Evolutionary conservation across 1,140 invertebrate genomes (phyloP).

Genomic region (Capitella teleta): DNA sequence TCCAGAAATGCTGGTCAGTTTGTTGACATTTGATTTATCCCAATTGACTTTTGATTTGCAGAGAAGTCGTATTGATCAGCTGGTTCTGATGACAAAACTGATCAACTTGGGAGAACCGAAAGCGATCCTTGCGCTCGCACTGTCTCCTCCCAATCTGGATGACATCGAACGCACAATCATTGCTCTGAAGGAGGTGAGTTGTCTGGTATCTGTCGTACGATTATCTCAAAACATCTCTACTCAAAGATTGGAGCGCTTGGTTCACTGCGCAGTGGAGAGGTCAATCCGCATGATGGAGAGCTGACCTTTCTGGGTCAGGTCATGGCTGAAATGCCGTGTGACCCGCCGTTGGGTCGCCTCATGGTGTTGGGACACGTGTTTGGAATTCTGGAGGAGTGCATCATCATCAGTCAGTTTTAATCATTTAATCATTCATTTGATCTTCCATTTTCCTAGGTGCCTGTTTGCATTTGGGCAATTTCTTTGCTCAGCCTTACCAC

Average conservation of each 20-base stretch:
- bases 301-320: slow-evolving; percentile 75
- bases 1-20: slow-evolving; percentile 34
- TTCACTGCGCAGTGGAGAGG: slow-evolving; percentile 43
- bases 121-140: slow-evolving; percentile 65
- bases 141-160: slow-evolving; percentile 73
- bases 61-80: slow-evolving; percentile 66
- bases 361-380: slow-evolving; percentile 80
- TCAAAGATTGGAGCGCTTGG: slow-evolving; percentile 52
- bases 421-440: not conserved
- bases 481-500: slow-evolving; percentile 65
- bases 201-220: not conserved
- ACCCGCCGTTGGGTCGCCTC: slow-evolving; percentile 69
- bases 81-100: slow-evolving; percentile 73
- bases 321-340: slow-evolving; percentile 69
- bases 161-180: slow-evolving; percentile 72
- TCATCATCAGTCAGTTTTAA: slow-evolving; percentile 65
- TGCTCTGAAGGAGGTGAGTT: slow-evolving; percentile 66
- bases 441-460: slow-evolving; percentile 47
- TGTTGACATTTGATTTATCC: not conserved
- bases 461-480: slow-evolving; percentile 64
- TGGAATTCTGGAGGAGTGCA: slow-evolving; percentile 66
- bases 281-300: slow-evolving; percentile 64
- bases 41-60: slow-evolving; percentile 22
- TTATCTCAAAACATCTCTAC: not conserved
- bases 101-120: slow-evolving; percentile 74